phyloP scores from a whole-genome alignment of 2,797 vertebrate species.

The Megalops cyprinoides region DNA sequence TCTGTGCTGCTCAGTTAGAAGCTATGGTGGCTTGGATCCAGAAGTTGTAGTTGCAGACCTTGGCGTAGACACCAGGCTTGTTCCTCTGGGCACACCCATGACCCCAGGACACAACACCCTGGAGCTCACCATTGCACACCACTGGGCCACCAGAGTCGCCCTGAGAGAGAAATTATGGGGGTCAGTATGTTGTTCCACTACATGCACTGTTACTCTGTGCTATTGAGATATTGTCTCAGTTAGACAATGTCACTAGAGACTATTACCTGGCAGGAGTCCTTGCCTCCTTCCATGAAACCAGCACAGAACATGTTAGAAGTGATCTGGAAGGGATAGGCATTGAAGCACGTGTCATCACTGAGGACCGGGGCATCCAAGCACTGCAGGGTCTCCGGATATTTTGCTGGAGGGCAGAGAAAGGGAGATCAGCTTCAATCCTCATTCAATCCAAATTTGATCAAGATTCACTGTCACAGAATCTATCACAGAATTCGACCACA shows the following conservation, averaged over 20 bases:
- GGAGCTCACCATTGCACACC: constrained; percentile 74
- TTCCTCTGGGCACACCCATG: constrained; percentile 72
- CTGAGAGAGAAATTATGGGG: constrained; percentile 59
- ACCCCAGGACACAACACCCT: constrained; percentile 88
- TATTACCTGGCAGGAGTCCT: constrained; percentile 80
- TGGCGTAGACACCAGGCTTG: constrained; percentile 80
- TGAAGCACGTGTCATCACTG: too few species aligned
- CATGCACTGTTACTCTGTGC: background rate
- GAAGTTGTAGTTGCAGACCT: constrained; percentile 77
- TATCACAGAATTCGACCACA: too few species aligned
- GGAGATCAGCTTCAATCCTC: background rate
- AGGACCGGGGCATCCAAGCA: too few species aligned
- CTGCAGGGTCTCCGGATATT: too few species aligned
- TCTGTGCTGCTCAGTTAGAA: constrained; percentile 48
- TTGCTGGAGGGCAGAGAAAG: background rate
- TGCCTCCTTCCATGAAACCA: too few species aligned
- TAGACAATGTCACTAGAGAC: background rate
- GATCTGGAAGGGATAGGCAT: constrained; percentile 75
- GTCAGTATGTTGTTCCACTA: background rate
- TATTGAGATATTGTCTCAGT: too few species aligned
- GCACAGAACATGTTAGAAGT: constrained; percentile 76
- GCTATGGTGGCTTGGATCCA: constrained; percentile 76
- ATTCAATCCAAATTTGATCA: too few species aligned
- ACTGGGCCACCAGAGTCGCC: constrained; percentile 82
- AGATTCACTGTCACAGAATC: too few species aligned